Evolutionary conservation across 2,113 vertebrate genomes (phyloP).

Genomic region (Eolophus roseicapilla): DNA sequence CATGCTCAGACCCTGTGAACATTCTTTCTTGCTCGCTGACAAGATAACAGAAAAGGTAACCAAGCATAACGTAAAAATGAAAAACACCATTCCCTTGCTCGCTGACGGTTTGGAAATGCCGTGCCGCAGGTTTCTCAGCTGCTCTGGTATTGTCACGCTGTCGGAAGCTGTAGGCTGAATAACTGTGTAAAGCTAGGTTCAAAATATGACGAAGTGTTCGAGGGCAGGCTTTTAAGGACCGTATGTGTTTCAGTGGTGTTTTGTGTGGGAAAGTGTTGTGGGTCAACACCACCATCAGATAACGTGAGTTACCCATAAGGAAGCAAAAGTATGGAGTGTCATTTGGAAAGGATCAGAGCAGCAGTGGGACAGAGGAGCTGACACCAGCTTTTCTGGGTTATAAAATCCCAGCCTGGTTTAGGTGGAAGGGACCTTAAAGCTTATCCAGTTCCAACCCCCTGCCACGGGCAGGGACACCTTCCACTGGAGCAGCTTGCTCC

Average conservation of each 20-base stretch:
- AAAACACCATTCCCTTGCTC: not conserved
- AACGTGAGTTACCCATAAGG: accelerated
- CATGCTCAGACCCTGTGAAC: not conserved
- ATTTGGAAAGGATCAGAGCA: not conserved
- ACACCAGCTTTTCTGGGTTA: not conserved
- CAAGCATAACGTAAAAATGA: conserved; percentile 11
- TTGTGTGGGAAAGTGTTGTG: not conserved
- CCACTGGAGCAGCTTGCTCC: not conserved
- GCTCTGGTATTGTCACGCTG: not conserved
- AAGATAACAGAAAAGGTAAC: conserved; percentile 36
- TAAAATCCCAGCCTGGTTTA: not conserved
- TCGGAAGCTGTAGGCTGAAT: not conserved
- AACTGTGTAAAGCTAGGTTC: not conserved
- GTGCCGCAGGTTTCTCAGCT: not conserved
- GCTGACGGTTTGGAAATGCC: not conserved
- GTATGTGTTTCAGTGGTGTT: not conserved
- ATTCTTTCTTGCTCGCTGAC: conserved; percentile 25
- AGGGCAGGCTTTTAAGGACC: not conserved
- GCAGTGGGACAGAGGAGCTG: not conserved
- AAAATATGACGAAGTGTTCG: not conserved
- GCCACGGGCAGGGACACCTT: not conserved
- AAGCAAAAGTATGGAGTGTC: not conserved
- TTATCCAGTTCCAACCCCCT: not conserved
- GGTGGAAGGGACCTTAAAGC: not conserved
- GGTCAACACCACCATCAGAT: not conserved